phyloP scores from a whole-genome alignment of 2,113 vertebrate species.

The Vimba vimba region DNA sequence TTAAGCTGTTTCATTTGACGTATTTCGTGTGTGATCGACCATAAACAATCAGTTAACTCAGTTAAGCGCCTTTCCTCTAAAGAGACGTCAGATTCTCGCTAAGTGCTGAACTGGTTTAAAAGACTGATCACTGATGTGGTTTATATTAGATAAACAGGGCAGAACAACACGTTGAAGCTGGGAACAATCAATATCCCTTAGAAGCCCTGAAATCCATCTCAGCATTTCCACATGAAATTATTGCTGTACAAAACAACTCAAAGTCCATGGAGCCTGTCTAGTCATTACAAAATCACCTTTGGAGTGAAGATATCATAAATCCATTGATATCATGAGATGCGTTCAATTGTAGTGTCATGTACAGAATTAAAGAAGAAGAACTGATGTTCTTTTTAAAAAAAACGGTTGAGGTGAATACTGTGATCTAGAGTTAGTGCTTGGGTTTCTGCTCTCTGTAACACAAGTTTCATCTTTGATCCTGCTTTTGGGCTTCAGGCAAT shows the following conservation, averaged over 20 bases:
- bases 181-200: slow-evolving; percentile 43
- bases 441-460: background rate
- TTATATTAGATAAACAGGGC: slow-evolving; percentile 37
- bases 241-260: slow-evolving; percentile 45
- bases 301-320: slow-evolving; percentile 25
- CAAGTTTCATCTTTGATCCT: background rate
- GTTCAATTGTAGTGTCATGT: background rate
- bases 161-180: slow-evolving; percentile 17
- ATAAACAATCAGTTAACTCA: slow-evolving; percentile 21
- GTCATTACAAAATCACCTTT: slow-evolving; percentile 45
- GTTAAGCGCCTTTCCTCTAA: background rate
- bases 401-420: background rate
- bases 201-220: slow-evolving; percentile 24
- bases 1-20: slow-evolving; percentile 18
- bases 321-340: slow-evolving; percentile 20
- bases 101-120: slow-evolving; percentile 34
- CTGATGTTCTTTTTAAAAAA: background rate
- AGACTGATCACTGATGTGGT: slow-evolving; percentile 1
- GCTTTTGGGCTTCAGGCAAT: background rate
- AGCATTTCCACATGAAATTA: slow-evolving; percentile 45
- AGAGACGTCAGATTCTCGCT: background rate
- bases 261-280: slow-evolving; percentile 51
- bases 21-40: slow-evolving; percentile 18
- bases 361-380: background rate
- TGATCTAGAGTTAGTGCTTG: background rate